phyloP scores from a whole-genome alignment of 2,888 invertebrate species.

The Netelia melanura region DNA sequence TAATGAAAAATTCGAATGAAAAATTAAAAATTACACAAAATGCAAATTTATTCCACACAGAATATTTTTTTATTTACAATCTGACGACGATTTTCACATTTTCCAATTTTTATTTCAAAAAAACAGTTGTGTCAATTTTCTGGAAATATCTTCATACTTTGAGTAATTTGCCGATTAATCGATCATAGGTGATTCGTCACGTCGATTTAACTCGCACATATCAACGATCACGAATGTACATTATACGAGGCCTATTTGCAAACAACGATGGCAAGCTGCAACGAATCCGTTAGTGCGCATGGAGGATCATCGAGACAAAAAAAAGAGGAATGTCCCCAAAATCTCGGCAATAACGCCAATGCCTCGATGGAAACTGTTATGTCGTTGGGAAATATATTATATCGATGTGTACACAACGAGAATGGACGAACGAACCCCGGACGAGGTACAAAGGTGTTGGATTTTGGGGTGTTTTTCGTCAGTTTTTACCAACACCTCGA shows the following conservation, averaged over 20 bases:
- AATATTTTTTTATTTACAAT: too few species aligned
- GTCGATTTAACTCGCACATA: conserved; percentile 74
- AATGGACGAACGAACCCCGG: conserved; percentile 76
- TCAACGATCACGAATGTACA: conserved; percentile 77
- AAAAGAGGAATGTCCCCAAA: conserved; percentile 81
- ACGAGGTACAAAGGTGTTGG: conserved; percentile 78
- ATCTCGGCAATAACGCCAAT: conserved; percentile 83
- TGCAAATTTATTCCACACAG: not conserved
- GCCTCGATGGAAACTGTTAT: conserved; percentile 81
- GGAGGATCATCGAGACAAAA: conserved; percentile 68
- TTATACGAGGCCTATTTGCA: conserved; percentile 82
- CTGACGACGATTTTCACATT: too few species aligned
- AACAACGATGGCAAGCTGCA: conserved; percentile 83
- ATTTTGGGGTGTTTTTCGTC: conserved; percentile 77
- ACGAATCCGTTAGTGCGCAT: conserved; percentile 82
- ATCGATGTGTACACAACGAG: conserved; percentile 78
- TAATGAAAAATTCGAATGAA: too few species aligned
- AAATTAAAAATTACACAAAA: too few species aligned
- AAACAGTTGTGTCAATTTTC: not conserved
- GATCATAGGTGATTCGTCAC: conserved; percentile 74
- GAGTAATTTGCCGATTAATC: conserved; percentile 59
- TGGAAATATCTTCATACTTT: conserved; percentile 9
- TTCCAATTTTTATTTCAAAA: too few species aligned
- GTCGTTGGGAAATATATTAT: conserved; percentile 78
- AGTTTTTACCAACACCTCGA: conserved; percentile 71